Percentiles rank a stretch among this genome's conserved stretches.
Evolutionary conservation across 2,888 invertebrate species (phyloP).

Genomic region (Lepetodrilus schrolli): DNA sequence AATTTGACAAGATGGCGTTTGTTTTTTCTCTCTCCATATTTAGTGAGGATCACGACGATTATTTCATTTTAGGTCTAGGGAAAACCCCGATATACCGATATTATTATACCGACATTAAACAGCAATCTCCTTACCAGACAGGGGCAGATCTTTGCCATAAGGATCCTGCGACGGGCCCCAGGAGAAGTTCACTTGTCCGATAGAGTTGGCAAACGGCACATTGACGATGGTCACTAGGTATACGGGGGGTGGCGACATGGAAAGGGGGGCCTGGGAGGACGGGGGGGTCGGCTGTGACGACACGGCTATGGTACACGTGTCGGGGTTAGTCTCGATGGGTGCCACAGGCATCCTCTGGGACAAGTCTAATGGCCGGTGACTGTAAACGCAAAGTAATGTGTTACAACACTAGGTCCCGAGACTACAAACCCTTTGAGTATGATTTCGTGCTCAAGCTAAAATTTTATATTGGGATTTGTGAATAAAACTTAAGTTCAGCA

Average conservation of each 20-base stretch:
- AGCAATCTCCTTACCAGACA: slow-evolving; percentile 39
- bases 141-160: slow-evolving; percentile 66
- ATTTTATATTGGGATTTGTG: too few relatives aligned
- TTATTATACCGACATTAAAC: too few relatives aligned
- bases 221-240: slow-evolving; percentile 50
- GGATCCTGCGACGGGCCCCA: slow-evolving; percentile 64
- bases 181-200: slow-evolving; percentile 64
- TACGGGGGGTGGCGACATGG: slow-evolving; percentile 30
- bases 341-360: neutral
- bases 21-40: too few relatives aligned
- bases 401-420: too few relatives aligned
- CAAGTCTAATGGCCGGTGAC: slow-evolving; percentile 5
- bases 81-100: too few relatives aligned
- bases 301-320: neutral
- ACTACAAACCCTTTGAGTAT: too few relatives aligned
- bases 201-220: slow-evolving; percentile 58
- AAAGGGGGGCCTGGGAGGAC: neutral
- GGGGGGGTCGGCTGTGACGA: slow-evolving; percentile 1
- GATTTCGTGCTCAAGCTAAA: too few relatives aligned
- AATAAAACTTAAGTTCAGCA: too few relatives aligned
- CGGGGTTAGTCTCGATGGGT: neutral
- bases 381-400: neutral
- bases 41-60: too few relatives aligned
- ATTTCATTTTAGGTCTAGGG: too few relatives aligned
- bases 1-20: too few relatives aligned